phyloP scores from a whole-genome alignment of 2,113 vertebrate species.

The Apeltes quadracus region DNA sequence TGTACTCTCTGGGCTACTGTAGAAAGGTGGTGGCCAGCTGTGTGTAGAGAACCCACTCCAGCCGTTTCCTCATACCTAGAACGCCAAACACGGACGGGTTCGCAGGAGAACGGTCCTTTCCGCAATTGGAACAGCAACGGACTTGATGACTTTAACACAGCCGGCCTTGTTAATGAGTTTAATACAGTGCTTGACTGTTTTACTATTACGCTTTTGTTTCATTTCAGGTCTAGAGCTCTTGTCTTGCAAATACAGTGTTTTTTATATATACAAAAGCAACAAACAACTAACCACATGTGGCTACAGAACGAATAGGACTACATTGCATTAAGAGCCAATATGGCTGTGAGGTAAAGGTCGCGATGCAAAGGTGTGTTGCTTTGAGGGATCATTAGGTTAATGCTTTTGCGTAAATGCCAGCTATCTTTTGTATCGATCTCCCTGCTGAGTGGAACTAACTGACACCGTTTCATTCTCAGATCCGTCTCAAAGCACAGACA shows the following conservation, averaged over 20 bases:
- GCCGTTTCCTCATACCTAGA: too few species aligned
- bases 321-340: not conserved
- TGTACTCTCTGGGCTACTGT: not conserved
- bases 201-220: too few species aligned
- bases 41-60: not conserved
- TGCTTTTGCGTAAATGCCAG: not conserved
- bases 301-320: not conserved
- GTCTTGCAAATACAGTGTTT: too few species aligned
- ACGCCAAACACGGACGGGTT: too few species aligned
- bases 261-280: too few species aligned
- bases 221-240: too few species aligned
- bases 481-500: slow-evolving; percentile 24
- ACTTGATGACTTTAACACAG: too few species aligned
- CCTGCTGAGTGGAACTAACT: not conserved
- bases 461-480: slow-evolving; percentile 41
- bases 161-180: too few species aligned
- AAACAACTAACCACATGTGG: not conserved
- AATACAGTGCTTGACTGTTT: too few species aligned
- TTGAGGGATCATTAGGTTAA: not conserved
- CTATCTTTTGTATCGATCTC: not conserved
- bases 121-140: too few species aligned
- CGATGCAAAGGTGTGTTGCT: not conserved
- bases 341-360: not conserved
- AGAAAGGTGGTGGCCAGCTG: not conserved
- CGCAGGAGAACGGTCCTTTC: too few species aligned